Evolutionary conservation across 2,888 invertebrate genomes (phyloP).

Genomic region (Sphinx pinastri): DNA sequence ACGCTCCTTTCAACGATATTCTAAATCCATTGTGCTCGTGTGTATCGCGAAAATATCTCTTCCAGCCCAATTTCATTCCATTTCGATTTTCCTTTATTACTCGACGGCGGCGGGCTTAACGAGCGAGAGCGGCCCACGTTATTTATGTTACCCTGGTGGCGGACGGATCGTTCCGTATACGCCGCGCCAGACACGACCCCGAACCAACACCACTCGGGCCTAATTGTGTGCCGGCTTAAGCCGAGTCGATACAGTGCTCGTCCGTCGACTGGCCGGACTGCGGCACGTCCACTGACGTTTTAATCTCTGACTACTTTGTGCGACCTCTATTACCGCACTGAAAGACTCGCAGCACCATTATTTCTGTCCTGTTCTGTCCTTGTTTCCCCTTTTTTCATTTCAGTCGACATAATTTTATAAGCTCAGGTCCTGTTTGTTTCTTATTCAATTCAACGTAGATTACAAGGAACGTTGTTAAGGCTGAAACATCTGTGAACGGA

Average conservation of each 20-base stretch:
- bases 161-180: slow-evolving; percentile 81
- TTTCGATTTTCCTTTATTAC: slow-evolving; percentile 85
- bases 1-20: slow-evolving; percentile 70
- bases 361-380: background rate
- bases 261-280: slow-evolving; percentile 32
- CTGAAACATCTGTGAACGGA: slow-evolving; percentile 8
- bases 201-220: slow-evolving; percentile 73
- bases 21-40: slow-evolving; percentile 75
- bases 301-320: slow-evolving; percentile 62
- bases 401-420: slow-evolving; percentile 26
- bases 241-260: slow-evolving; percentile 67
- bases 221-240: slow-evolving; percentile 79
- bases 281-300: slow-evolving; percentile 60
- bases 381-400: background rate
- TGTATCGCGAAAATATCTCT: slow-evolving; percentile 80
- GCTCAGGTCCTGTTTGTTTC: slow-evolving; percentile 10
- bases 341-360: background rate
- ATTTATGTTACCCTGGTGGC: slow-evolving; percentile 83
- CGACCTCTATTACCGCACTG: slow-evolving; percentile 25
- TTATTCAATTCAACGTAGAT: slow-evolving; percentile 18
- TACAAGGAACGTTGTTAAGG: slow-evolving; percentile 7
- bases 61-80: slow-evolving; percentile 83
- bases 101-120: slow-evolving; percentile 81
- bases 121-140: slow-evolving; percentile 79
- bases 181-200: slow-evolving; percentile 67